Base-by-base conservation (phyloP, 2,113 vertebrate genomes). In the Oryzias melastigma region DNA sequence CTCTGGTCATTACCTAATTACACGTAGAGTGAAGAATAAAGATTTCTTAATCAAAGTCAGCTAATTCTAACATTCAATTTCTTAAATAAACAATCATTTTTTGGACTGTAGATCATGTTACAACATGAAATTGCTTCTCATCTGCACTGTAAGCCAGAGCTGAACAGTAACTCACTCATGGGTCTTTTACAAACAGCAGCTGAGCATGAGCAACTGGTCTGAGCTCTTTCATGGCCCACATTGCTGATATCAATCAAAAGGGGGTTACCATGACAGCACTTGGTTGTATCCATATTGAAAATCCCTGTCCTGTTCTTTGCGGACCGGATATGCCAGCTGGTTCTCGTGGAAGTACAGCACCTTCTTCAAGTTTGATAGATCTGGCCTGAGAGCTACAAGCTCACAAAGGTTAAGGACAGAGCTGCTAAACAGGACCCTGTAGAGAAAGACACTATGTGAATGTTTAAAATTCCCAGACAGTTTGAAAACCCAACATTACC, bases 221-320 rank as follows among this genome's bases (percentile, higher is more conserved):
- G 1, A 12, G 35, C 3, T 29, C 27, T 7, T 5, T 5, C 27
- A 29, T 7, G 27, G 7, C 27, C 27, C 44, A 44, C 17, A 46
- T 18, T 17, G 20, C 40, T 22, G 13, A 16, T 7, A 22, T 8
- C 27, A 27, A 14, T 43, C 19, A 13, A 17, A 19, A 5, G 22
- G 7, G 6, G 13, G 0, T 85, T 82, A 93, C 92, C 92, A 91
- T 69, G 91, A 91, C 7, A 92, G 86, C 51, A 91, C 70, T 88
- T 99, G 96, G 92, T 98, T 98, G 90, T 99, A 99, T 67, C 97
- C 96, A 6, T 98, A 98, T 61, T 99, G 97, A 86, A 98, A 98
- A 91, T 97, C 96, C 53, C 95, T 90, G 54, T 98, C 92, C 83
- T 95, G 94, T 87, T 82, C 91, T 83, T 94, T 96, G 84, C 93